These are phyloP conservation scores for Varroa destructor DNA, from an alignment of 1,140 invertebrate species.

Conservation along the genomic window DNA sequence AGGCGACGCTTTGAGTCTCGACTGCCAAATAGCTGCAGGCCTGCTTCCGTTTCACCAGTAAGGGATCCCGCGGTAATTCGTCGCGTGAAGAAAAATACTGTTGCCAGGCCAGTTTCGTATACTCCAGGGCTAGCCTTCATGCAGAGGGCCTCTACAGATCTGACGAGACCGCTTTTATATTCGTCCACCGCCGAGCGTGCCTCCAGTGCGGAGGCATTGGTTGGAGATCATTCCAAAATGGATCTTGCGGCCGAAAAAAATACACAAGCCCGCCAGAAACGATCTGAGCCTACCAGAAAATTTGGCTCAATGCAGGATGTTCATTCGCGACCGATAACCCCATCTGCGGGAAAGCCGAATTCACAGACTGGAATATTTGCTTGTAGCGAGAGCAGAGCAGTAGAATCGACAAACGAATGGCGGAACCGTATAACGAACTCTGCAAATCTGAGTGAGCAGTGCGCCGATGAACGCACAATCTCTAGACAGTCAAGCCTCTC, in stretches of 20 bases:
- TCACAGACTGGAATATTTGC: neutral
- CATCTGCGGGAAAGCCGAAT: too few relatives aligned
- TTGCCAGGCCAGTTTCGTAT: conserved; percentile 1
- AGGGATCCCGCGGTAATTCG: conserved; percentile 23
- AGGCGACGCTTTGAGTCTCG: conserved; percentile 18
- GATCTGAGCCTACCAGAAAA: too few relatives aligned
- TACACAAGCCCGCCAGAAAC: too few relatives aligned
- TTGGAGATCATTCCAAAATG: too few relatives aligned
- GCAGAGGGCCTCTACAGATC: conserved; percentile 10
- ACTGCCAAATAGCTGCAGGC: conserved; percentile 12
- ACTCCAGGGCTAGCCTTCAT: neutral
- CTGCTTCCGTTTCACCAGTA: neutral
- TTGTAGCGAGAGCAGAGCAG: too few relatives aligned
- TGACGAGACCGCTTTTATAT: neutral
- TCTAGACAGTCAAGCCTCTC: conserved; percentile 4
- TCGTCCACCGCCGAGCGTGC: conserved; percentile 1
- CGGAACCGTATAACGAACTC: too few relatives aligned
- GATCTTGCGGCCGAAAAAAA: too few relatives aligned
- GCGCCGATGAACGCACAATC: neutral
- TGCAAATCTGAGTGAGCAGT: neutral
- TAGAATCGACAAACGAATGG: too few relatives aligned
- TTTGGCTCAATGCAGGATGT: too few relatives aligned
- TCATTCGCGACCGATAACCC: too few relatives aligned
- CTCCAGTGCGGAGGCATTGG: neutral
- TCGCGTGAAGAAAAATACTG: conserved; percentile 6